phyloP scores from a whole-genome alignment of 2,113 vertebrate genomes.

The Dipodomys spectabilis region DNA sequence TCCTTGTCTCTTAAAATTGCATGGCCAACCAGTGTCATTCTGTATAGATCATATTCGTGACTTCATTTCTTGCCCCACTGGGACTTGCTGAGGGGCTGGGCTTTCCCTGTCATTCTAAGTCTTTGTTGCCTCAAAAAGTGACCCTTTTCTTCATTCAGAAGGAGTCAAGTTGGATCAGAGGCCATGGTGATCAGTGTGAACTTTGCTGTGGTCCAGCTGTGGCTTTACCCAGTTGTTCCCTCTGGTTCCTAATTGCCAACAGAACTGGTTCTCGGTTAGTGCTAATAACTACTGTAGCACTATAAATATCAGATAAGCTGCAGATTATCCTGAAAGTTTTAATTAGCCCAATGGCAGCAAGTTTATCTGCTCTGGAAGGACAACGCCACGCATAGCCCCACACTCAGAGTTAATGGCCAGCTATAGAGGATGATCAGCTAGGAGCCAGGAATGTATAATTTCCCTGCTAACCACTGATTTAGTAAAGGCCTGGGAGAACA shows the following conservation, averaged over 20 bases:
- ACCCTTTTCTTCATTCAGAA: constrained; percentile 40
- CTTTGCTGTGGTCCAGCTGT: constrained; percentile 39
- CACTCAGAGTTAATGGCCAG: constrained; percentile 58
- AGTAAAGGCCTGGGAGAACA: constrained; percentile 66
- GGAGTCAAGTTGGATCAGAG: neutral
- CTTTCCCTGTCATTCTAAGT: constrained; percentile 11
- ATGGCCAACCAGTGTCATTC: neutral
- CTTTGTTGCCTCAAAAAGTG: constrained; percentile 21
- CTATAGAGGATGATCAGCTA: constrained; percentile 41
- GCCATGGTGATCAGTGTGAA: neutral
- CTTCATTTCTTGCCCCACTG: neutral
- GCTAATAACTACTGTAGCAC: constrained; percentile 61
- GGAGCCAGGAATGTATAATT: constrained; percentile 65
- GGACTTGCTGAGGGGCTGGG: neutral
- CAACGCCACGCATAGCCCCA: neutral
- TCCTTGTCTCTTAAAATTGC: neutral
- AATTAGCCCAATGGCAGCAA: constrained; percentile 71
- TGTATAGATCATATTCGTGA: neutral
- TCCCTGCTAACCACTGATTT: constrained; percentile 49
- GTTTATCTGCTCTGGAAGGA: constrained; percentile 73
- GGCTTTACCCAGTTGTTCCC: constrained; percentile 7
- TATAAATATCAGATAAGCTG: constrained; percentile 76
- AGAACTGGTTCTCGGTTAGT: constrained; percentile 19
- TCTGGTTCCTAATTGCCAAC: constrained; percentile 57
- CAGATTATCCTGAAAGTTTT: constrained; percentile 77